These are phyloP conservation scores for Camelus bactrianus DNA, from an alignment of 2,113 vertebrate genomes.

Conservation along the genomic window DNA sequence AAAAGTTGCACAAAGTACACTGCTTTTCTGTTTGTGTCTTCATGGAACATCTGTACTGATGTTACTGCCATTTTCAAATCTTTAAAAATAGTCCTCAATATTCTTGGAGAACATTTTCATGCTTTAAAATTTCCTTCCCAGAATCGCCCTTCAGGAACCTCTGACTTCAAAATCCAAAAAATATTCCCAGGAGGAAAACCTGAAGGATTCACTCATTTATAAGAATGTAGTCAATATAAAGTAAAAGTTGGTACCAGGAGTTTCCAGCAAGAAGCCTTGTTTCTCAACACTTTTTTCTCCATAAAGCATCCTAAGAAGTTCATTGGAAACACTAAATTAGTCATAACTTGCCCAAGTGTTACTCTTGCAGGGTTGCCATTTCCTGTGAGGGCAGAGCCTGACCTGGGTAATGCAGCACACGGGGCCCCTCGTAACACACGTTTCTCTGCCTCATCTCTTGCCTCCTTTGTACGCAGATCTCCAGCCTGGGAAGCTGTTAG, in stretches of 20 bases:
- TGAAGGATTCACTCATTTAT: neutral
- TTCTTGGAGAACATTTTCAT: constrained; percentile 24
- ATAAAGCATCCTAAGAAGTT: neutral
- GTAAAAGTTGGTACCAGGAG: neutral
- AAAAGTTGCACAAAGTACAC: neutral
- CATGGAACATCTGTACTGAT: neutral
- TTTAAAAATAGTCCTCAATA: constrained; percentile 24
- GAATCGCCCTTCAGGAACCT: constrained; percentile 36
- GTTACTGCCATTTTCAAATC: neutral
- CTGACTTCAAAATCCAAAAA: neutral
- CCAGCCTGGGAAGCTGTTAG: neutral
- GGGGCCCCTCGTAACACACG: neutral
- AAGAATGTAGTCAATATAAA: neutral
- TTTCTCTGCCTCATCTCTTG: neutral
- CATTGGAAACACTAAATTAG: neutral
- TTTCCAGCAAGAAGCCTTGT: constrained; percentile 5
- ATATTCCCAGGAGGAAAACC: neutral
- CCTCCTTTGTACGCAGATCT: neutral
- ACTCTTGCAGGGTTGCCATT: neutral
- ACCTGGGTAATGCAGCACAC: neutral
- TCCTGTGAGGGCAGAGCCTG: neutral
- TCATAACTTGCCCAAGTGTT: neutral
- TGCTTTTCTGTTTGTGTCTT: constrained; percentile 29
- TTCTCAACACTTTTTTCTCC: neutral
- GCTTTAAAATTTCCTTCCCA: constrained; percentile 9